Base-by-base conservation (phyloP, 2,113 vertebrate genomes). In the Dipodomys ordii region DNA sequence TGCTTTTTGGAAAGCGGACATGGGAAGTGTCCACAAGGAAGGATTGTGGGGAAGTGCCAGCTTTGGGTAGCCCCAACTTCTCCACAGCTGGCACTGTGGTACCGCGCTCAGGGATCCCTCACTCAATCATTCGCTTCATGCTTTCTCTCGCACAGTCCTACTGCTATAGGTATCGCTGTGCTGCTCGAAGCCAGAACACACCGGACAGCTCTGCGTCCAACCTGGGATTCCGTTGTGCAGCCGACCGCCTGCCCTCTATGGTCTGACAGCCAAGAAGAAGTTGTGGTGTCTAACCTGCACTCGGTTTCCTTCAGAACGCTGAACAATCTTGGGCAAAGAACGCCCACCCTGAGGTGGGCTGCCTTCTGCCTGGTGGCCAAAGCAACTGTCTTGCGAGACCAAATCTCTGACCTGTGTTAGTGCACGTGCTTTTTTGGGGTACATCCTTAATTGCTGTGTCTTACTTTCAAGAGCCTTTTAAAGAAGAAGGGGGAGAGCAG, bases 91-190 rank as follows among this genome's bases (percentile, higher is more conserved):
- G 18, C 32, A 9, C 82, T 32, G 30, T 30, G 30, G 27, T 49
- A n/a, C 46, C 35, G 22, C 19, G 15, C 53, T 57, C 53, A 57
- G 53, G 53, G 15, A 13, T 57, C 12, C 12, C 53, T 57, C 53
- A 57, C 53, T 13, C 15, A 57, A 18, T 57, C 32, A 27, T 71
- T 90, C 28, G 62, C 32, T 0, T 39, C 2, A 13, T 60, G 19
- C 67, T 13, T 72, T 64, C 27, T 57, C 35, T 88, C 78, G 27
- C 4, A 28, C 96, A 99, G 99, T 99, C 99, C 57, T 99, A 99
- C 82, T 99, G 99, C 98, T 99, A 99, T 95, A 98, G 99, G 97
- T 99, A 99, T 80, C 98, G 99, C 94, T 99, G 99, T 96, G 99
- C 99, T 0, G 99, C 99, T 3, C 99, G 99, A 1, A 99, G 99